These are phyloP conservation scores for Rhagologus leucostigma DNA, from an alignment of 2,113 vertebrate genomes.

Conservation along the genomic window DNA sequence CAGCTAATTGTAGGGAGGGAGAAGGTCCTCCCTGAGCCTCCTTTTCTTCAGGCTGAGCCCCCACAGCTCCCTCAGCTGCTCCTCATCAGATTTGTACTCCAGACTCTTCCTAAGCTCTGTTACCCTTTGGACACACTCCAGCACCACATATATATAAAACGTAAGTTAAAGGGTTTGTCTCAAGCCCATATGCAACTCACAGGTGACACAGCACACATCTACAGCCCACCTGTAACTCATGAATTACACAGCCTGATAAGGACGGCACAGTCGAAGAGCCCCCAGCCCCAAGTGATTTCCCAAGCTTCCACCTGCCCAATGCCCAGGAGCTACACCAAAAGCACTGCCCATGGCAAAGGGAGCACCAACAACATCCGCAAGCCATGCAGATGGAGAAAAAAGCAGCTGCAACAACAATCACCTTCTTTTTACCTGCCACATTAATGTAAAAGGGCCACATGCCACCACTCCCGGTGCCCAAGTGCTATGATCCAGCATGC, in stretches of 20 bases:
- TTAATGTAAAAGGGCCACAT: neutral
- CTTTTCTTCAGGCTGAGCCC: neutral
- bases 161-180: neutral
- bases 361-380: fast-evolving
- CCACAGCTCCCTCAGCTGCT: neutral
- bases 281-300: neutral
- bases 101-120: neutral
- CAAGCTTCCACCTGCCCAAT: neutral
- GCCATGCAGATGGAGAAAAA: neutral
- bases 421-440: neutral
- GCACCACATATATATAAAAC: neutral
- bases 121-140: neutral
- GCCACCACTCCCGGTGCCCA: fast-evolving
- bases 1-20: neutral
- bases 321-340: neutral
- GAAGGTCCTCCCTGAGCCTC: neutral
- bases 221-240: neutral
- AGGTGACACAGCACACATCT: neutral
- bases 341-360: neutral
- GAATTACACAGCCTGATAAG: neutral
- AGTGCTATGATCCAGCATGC: neutral
- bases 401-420: neutral
- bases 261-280: neutral
- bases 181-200: neutral
- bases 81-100: neutral